Conservation (phyloP, 2,113 vertebrate species). For the Tragelaphus imberbis region DNA sequence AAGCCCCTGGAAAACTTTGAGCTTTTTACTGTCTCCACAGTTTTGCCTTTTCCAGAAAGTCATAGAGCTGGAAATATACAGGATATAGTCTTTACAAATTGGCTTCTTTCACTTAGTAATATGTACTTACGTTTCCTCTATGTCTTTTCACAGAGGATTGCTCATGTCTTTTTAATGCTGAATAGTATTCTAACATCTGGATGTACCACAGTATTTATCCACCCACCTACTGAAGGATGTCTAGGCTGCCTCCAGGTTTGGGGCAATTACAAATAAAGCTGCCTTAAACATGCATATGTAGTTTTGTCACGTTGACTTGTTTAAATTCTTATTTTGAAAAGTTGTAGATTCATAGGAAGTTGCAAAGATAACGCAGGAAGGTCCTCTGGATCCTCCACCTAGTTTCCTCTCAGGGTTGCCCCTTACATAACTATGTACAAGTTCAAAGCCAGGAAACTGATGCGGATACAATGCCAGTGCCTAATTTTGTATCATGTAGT, state of each 20-base stretch:
- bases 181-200: neutral
- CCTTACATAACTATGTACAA: neutral
- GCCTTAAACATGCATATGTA: neutral
- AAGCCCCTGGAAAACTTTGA: neutral
- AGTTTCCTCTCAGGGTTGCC: neutral
- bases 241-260: neutral
- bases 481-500: neutral
- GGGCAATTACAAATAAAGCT: neutral
- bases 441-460: neutral
- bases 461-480: rapidly evolving
- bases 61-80: neutral
- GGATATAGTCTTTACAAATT: neutral
- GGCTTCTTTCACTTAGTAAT: neutral
- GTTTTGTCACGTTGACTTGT: neutral
- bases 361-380: neutral
- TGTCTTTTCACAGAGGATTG: neutral
- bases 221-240: neutral
- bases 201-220: neutral
- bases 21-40: neutral
- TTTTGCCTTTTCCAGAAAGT: neutral
- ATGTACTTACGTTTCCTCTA: neutral
- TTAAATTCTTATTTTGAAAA: neutral
- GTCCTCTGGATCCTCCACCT: neutral
- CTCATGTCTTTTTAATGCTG: neutral
- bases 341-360: neutral